Percentiles rank a stretch among this genome's conserved stretches.
These are phyloP conservation scores for Microhierax caerulescens DNA, from an alignment of 2,797 vertebrate genomes.

Conservation along the genomic window DNA sequence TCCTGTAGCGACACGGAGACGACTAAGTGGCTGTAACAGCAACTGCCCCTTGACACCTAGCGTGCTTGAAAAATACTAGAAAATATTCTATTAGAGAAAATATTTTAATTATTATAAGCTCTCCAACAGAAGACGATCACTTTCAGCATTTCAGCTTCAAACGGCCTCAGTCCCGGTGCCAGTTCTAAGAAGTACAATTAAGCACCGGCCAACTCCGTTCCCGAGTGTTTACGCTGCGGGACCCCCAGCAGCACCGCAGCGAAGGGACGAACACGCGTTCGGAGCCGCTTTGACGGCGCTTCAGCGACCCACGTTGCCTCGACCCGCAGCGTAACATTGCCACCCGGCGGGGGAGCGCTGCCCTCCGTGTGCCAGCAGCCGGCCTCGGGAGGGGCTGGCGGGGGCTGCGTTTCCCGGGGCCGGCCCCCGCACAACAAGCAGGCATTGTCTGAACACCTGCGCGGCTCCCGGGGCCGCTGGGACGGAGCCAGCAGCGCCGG, in stretches of 20 bases:
- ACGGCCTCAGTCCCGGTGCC: no score
- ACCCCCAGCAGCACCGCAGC: rapidly evolving
- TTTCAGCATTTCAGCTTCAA: neutral
- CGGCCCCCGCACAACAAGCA: neutral
- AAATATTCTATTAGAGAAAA: neutral
- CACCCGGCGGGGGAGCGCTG: slow-evolving; percentile 43
- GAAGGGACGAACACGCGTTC: rapidly evolving
- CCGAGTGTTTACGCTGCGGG: rapidly evolving
- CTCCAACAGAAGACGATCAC: rapidly evolving
- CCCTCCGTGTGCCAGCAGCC: neutral
- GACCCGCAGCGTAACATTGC: slow-evolving; percentile 29
- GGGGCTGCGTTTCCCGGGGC: neutral
- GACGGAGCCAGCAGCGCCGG: neutral
- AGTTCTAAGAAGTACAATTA: neutral
- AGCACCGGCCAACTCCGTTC: rapidly evolving
- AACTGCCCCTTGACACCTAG: neutral
- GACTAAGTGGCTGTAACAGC: neutral
- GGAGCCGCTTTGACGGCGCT: rapidly evolving
- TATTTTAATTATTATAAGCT: neutral
- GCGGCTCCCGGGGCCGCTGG: rapidly evolving
- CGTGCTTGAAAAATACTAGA: neutral
- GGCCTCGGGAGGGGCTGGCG: neutral
- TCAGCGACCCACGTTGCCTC: rapidly evolving
- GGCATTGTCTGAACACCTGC: neutral
- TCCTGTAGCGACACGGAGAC: neutral